These are phyloP conservation scores for pig (Sus scrofa) DNA, from an alignment of 2,113 vertebrate genomes.

Conservation along the genomic window T2T-Sscrofa CM000819.6:22306001-22306500, in stretches of 20 bases:
- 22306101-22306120: not conserved
- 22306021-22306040: not conserved
- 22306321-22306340: no score
- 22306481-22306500: no score
- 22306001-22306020: not conserved
- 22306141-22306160: not conserved
- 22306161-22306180: not conserved
- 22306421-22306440: no score
- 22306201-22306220: not conserved
- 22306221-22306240: not conserved
- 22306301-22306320: no score
- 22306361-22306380: no score
- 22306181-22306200: not conserved
- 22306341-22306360: no score
- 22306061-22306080: not conserved
- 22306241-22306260: not conserved
- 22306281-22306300: not conserved
- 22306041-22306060: not conserved
- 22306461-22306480: no score
- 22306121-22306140: not conserved
- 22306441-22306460: no score
- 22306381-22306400: no score
- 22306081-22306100: not conserved
- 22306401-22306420: no score
- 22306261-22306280: not conserved